These are phyloP conservation scores for Eptesicus fuscus DNA, from an alignment of 2,113 vertebrate genomes.

Conservation along the genomic window DNA sequence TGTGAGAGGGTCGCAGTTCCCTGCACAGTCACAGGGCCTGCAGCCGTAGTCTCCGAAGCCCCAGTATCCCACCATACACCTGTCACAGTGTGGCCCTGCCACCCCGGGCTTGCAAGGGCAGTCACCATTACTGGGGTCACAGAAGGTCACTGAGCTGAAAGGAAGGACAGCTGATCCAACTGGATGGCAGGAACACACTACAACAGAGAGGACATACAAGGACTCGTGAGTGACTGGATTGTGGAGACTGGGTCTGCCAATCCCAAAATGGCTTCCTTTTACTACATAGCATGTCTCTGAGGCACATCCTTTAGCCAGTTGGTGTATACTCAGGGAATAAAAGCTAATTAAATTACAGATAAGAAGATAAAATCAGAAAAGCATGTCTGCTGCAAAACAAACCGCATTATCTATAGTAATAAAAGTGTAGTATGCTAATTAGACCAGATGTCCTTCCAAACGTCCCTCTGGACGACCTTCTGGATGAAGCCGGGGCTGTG, in stretches of 20 bases:
- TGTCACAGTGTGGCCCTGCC: constrained; percentile 90
- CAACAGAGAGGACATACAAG: constrained; percentile 30
- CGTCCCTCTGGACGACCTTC: too few species aligned
- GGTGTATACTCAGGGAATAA: background rate
- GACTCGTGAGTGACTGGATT: background rate
- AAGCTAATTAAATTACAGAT: background rate
- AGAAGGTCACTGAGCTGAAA: constrained; percentile 81
- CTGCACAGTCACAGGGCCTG: constrained; percentile 92
- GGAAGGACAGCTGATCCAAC: constrained; percentile 88
- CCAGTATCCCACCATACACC: constrained; percentile 96
- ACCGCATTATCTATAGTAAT: too few species aligned
- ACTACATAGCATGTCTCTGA: background rate
- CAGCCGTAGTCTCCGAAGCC: constrained; percentile 94
- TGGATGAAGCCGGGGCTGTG: too few species aligned
- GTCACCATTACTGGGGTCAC: constrained; percentile 91
- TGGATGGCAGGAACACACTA: constrained; percentile 93
- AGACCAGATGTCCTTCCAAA: too few species aligned
- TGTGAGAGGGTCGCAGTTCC: constrained; percentile 91
- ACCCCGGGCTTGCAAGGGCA: constrained; percentile 96
- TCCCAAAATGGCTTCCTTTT: background rate
- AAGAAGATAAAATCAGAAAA: background rate
- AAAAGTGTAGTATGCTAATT: too few species aligned
- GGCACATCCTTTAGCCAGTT: background rate
- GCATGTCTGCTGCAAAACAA: background rate
- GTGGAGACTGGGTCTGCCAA: background rate